Percentiles rank a stretch among this genome's conserved stretches.
These are phyloP conservation scores for Grantiella picta DNA, from an alignment of 2,113 vertebrate genomes.

Conservation along the genomic window DNA sequence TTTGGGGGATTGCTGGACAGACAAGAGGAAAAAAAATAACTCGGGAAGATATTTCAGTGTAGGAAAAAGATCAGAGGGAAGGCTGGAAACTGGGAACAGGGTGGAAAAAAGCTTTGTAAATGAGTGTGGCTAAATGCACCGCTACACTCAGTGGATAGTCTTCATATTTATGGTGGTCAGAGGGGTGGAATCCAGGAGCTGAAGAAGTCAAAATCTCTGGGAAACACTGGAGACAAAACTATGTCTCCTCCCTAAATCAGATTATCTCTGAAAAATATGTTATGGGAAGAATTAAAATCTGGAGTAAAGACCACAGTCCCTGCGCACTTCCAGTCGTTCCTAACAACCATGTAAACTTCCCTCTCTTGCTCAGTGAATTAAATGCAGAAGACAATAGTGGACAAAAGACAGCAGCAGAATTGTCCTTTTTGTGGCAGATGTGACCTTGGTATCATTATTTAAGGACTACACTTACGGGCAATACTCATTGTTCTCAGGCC, in stretches of 20 bases:
- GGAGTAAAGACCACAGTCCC: not conserved
- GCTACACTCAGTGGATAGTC: not conserved
- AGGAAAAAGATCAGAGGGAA: not conserved
- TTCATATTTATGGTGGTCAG: not conserved
- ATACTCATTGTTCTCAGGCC: not conserved
- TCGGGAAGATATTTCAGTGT: not conserved
- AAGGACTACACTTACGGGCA: not conserved
- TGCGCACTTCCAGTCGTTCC: not conserved
- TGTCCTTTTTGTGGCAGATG: not conserved
- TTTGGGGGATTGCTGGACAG: not conserved
- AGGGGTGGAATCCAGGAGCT: not conserved
- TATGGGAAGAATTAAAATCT: constrained; percentile 11
- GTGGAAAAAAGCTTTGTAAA: not conserved
- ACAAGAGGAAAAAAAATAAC: not conserved
- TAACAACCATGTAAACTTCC: not conserved
- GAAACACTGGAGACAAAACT: not conserved
- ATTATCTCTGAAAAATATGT: constrained; percentile 25
- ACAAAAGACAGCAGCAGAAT: not conserved
- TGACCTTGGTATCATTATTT: not conserved
- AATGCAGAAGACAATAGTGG: not conserved
- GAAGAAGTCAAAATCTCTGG: not conserved
- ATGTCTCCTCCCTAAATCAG: not conserved
- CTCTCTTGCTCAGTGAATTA: not conserved
- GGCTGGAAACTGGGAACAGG: not conserved
- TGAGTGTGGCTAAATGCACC: not conserved